Evolutionary conservation across 1,140 invertebrate species (phyloP), one percentile per base, ranked within the genome.

Genomic region (Kradibia gibbosae): DNA sequence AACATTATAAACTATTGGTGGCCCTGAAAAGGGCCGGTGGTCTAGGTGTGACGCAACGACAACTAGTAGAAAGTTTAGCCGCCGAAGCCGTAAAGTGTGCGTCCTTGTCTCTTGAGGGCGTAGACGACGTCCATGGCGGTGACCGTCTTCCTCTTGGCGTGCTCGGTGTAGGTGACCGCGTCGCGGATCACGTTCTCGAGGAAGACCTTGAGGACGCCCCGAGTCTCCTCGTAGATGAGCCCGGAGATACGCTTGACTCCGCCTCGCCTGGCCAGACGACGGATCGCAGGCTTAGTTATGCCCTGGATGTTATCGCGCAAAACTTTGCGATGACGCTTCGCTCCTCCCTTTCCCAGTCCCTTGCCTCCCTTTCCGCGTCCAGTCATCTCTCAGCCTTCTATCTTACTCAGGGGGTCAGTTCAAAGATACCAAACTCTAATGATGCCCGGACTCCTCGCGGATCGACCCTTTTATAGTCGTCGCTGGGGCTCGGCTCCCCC

Each of bases 61-160:
- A 45, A 57, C 3, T 10, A 4, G 53, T 57, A 20, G 5, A 13
- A 5, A 20, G n/a, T 10, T 76, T 91, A 94, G 83, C 93, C 93
- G 53, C 93, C 93, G 82, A 94, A 94, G 82, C 94, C 94, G 87
- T 94, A 94, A 0, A 94, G 86, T 55, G 93, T 94, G 65, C 95
- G 92, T 45, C 96, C 96, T 91, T 97, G 96, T 70, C 96, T 91
- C 89, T 97, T 97, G 84, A 97, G 90, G 36, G 96, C 95, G 86
- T 97, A 97, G 28, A 97, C 96, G 22, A 97, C 95, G 87, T 97
- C 96, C 96, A 97, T 97, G 31, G 73, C 48, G 11, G 73, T 75
- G 28, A 75, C 73, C 31, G 73, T 75, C 53, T 75, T 75, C 42
- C 77, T 20, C 34, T 50, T 73, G 28, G 60, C 75, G 57, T 78